phyloP scores from a whole-genome alignment of 2,888 invertebrate species.

The Labia minor region DNA sequence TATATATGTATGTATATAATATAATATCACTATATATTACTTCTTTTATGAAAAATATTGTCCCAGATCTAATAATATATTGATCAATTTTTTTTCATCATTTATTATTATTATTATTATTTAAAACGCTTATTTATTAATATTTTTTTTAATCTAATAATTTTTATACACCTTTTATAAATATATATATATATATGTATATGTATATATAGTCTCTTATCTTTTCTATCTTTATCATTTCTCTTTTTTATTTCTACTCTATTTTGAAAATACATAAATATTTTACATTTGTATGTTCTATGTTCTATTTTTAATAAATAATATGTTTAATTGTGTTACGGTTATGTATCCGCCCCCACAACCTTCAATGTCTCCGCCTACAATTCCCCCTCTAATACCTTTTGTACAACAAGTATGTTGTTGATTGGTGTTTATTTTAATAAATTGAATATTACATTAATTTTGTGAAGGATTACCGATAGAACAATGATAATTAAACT shows the following conservation, averaged over 20 bases:
- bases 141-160: not conserved
- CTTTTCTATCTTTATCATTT: no score
- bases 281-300: not conserved
- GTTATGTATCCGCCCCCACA: not conserved
- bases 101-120: not conserved
- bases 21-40: no score
- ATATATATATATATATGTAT: not conserved
- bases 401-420: no score
- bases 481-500: no score
- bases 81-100: no score
- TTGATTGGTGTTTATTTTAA: not conserved
- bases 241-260: no score
- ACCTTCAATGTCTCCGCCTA: not conserved
- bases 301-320: no score
- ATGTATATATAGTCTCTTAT: no score
- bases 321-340: not conserved
- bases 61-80: no score
- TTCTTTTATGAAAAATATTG: no score
- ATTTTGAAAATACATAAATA: not conserved
- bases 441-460: not conserved
- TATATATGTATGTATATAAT: no score
- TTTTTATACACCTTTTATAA: not conserved
- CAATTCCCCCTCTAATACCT: not conserved
- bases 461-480: no score
- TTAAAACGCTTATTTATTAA: constrained; percentile 13